A percentile compares a stretch with the other conserved stretches of the same genome.
Evolutionary conservation across 2,113 vertebrate genomes (phyloP).

Genomic region (Stigmatopora argus): DNA sequence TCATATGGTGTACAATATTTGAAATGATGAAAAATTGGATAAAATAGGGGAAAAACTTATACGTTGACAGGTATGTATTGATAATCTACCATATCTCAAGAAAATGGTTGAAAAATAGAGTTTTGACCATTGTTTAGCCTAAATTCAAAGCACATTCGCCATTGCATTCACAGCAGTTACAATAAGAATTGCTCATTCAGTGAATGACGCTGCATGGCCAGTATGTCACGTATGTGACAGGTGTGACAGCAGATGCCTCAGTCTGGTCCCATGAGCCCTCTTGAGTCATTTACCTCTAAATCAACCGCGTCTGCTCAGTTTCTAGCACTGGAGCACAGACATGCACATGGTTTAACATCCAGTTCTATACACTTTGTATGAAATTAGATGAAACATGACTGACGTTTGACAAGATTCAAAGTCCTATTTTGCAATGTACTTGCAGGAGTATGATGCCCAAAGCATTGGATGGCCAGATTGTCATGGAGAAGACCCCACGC

Average conservation of each 20-base stretch:
- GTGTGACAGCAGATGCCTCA: slow-evolving; percentile 59
- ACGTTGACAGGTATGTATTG: too few species aligned
- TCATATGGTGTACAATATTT: too few species aligned
- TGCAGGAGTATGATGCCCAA: slow-evolving; percentile 77
- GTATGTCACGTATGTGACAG: slow-evolving; percentile 58
- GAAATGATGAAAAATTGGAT: too few species aligned
- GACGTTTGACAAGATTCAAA: neutral
- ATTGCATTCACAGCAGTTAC: neutral
- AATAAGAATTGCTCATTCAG: slow-evolving; percentile 22
- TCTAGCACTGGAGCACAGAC: neutral
- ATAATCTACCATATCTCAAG: too few species aligned
- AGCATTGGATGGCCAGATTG: slow-evolving; percentile 75
- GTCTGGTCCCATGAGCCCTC: slow-evolving; percentile 43
- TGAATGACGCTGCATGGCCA: slow-evolving; percentile 7
- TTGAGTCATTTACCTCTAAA: slow-evolving; percentile 60
- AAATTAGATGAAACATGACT: neutral
- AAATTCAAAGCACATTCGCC: too few species aligned
- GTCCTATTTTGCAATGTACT: neutral
- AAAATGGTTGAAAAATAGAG: too few species aligned
- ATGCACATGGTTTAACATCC: neutral
- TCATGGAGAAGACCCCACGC: slow-evolving; percentile 78
- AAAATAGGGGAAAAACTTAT: too few species aligned
- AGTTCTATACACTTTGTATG: neutral
- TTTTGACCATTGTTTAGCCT: too few species aligned
- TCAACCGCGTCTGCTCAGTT: slow-evolving; percentile 64